phyloP scores from a whole-genome alignment of 2,888 invertebrate genomes.

The Caradrina kadenii region DNA sequence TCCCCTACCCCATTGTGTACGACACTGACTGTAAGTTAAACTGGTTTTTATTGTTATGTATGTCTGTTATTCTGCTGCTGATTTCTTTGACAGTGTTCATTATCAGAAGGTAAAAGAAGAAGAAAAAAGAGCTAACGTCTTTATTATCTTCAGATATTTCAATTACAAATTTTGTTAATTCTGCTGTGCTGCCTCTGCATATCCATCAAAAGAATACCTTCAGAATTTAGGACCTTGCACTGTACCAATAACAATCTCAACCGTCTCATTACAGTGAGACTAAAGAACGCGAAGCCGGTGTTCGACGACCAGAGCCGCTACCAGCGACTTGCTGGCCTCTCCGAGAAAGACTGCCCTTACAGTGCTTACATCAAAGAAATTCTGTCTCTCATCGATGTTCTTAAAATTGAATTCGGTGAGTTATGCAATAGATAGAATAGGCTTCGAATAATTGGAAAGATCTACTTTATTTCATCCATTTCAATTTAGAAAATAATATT shows the following conservation, averaged over 20 bases:
- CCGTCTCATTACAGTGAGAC: slow-evolving; percentile 76
- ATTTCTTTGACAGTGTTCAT: too few relatives aligned
- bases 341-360: slow-evolving; percentile 61
- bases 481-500: too few relatives aligned
- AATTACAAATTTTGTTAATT: too few relatives aligned
- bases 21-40: slow-evolving; percentile 84
- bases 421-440: background rate
- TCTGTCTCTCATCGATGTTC: slow-evolving; percentile 57
- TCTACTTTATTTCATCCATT: too few relatives aligned
- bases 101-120: too few relatives aligned
- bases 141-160: too few relatives aligned
- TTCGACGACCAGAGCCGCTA: slow-evolving; percentile 81
- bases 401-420: slow-evolving; percentile 75
- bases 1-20: slow-evolving; percentile 83
- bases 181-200: too few relatives aligned
- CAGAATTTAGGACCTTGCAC: too few relatives aligned
- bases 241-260: background rate
- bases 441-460: too few relatives aligned
- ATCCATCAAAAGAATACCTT: too few relatives aligned
- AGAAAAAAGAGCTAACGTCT: too few relatives aligned
- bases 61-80: background rate
- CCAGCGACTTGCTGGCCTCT: slow-evolving; percentile 59
- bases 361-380: slow-evolving; percentile 58
- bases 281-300: slow-evolving; percentile 81
- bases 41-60: background rate